Evolutionary conservation across 2,113 vertebrate genomes (phyloP), one percentile per base, ranked within the genome.

Genomic region (Amazona guildingii): DNA sequence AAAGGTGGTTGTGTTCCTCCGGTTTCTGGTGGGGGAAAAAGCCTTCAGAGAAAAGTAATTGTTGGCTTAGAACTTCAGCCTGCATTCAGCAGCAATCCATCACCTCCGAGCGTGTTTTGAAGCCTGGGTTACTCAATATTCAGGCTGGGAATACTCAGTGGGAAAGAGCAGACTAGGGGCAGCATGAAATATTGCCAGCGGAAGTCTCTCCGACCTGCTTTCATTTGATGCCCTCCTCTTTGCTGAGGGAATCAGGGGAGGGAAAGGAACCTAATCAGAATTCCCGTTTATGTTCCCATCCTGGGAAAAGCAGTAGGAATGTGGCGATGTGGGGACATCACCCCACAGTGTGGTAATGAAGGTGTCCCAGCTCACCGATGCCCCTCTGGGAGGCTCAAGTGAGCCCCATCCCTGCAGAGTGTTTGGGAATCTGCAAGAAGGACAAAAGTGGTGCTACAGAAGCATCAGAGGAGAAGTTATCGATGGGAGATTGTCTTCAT

Each of bases 21-120:
- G 43, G 73, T 43, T 97, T 87, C 90, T 91, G 85, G 86, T 86
- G 86, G 85, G 66, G 41, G 68, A 90, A 79, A 77, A 91, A 79
- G 24, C 52, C 92, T 95, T 86, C 17, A 11, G 89, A 94, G 93
- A 18, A 64, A 94, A 91, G 73, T 76, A 83, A 94, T 96, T 90
- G 86, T 95, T 86, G 96, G 77, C 57, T 96, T 96, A 64, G 95
- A 96, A 91, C 92, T 95, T 94, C 89, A 80, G 89, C 33, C 73
- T 87, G 55, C 49, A 33, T 84, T 95, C 83, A 17, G 88, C 83
- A 89, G 91, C 37, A 64, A 95, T 94, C 86, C 79, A 68, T 97
- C 89, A 83, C 77, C 52, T 83, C 82, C 44, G 23, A 0, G 18
- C 13, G 69, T 16, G 88, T 66, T 94, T 49, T 23, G 78, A 82